Conservation (phyloP, 2,113 vertebrate genomes). For the Castor canadensis region DNA sequence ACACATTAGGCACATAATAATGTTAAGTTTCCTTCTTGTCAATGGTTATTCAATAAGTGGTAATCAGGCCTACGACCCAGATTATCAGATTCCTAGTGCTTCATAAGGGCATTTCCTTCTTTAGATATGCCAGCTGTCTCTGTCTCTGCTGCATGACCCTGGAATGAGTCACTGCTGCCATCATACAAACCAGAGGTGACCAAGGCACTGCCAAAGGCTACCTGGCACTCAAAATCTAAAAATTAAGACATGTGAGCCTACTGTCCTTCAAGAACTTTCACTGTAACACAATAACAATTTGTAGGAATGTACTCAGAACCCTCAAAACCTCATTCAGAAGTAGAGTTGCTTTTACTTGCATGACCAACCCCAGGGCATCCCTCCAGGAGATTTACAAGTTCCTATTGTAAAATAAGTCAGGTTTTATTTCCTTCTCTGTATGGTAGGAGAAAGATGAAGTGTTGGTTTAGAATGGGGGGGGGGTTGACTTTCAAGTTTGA, state of each 20-base stretch:
- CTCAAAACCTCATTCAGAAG: slow-evolving; percentile 10
- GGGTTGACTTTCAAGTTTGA: not conserved
- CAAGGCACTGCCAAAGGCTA: not conserved
- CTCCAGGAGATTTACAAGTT: not conserved
- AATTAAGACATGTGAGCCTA: not conserved
- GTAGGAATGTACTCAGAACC: not conserved
- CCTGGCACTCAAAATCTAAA: not conserved
- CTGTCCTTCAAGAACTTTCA: not conserved
- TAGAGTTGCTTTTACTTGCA: not conserved
- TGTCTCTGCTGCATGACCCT: not conserved
- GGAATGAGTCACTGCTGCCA: not conserved
- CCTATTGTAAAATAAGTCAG: not conserved
- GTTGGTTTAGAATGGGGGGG: not conserved
- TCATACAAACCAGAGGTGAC: not conserved
- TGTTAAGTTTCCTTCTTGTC: not conserved
- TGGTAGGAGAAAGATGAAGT: not conserved
- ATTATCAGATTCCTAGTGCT: not conserved
- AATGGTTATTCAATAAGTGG: not conserved
- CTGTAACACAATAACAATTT: not conserved
- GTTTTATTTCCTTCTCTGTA: slow-evolving; percentile 20
- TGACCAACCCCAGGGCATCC: not conserved
- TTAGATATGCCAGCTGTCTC: not conserved
- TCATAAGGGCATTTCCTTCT: slow-evolving; percentile 4
- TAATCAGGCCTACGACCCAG: not conserved
- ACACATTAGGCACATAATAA: not conserved